Evolutionary conservation across 2,113 vertebrate species (phyloP).

Genomic region (Zosterops pallidus): DNA sequence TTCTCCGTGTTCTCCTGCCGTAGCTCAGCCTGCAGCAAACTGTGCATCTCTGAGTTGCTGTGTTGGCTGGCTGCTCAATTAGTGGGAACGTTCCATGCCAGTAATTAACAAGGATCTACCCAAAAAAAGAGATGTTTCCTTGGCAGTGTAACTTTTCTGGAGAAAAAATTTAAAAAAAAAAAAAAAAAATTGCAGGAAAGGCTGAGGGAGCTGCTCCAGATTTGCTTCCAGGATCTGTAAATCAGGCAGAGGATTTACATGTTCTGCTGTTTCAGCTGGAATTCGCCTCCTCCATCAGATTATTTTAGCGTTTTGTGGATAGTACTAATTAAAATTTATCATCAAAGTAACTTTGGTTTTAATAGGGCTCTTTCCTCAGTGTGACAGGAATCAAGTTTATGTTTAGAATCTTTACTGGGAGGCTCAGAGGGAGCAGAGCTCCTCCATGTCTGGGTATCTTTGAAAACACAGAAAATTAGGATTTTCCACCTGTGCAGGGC

Average conservation of each 20-base stretch:
- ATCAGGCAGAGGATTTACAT: neutral
- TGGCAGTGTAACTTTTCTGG: neutral
- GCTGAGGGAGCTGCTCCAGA: neutral
- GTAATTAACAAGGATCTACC: neutral
- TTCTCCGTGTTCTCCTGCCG: fast-evolving
- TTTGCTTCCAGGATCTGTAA: neutral
- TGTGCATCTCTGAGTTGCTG: neutral
- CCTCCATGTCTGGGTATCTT: neutral
- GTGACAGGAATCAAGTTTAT: neutral
- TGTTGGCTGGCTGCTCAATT: neutral
- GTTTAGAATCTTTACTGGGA: neutral
- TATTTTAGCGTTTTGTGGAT: neutral
- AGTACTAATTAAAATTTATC: neutral
- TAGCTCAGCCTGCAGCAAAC: neutral
- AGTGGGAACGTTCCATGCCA: neutral
- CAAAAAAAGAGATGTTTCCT: neutral
- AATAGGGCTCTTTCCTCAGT: neutral
- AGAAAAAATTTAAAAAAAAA: neutral
- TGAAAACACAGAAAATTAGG: fast-evolving
- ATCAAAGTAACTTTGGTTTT: neutral
- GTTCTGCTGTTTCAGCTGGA: neutral
- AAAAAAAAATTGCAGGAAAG: neutral
- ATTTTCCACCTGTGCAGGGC: fast-evolving
- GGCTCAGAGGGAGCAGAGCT: fast-evolving
- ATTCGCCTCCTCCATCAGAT: neutral